Conservation (phyloP, 2,113 vertebrate genomes). For the Elephas maximus region DNA sequence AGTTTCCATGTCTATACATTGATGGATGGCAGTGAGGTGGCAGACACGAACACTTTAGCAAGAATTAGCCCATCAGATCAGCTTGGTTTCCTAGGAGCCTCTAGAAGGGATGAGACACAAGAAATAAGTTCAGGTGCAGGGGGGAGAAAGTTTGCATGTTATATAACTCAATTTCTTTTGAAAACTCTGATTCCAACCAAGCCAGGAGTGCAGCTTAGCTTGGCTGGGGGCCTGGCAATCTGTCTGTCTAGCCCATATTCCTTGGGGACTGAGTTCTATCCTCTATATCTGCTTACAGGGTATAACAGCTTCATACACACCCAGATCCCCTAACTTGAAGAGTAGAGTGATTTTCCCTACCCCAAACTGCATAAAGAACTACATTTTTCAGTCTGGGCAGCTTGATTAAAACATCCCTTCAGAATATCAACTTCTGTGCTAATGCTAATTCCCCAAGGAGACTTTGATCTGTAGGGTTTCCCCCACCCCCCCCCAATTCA, state of each 20-base stretch:
- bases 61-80: not conserved
- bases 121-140: not conserved
- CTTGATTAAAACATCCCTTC: not conserved
- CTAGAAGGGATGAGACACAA: not conserved
- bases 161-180: not conserved
- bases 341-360: not conserved
- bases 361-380: not conserved
- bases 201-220: not conserved
- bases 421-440: not conserved
- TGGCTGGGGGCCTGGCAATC: not conserved
- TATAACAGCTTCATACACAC: not conserved
- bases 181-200: not conserved
- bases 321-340: not conserved
- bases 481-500: not conserved
- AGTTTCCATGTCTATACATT: not conserved
- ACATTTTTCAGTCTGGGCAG: not conserved
- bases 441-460: constrained; percentile 16
- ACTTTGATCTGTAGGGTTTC: not conserved
- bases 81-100: not conserved
- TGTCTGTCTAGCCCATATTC: not conserved
- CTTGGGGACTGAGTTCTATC: too few species aligned
- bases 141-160: not conserved
- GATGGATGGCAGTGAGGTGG: not conserved
- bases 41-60: not conserved
- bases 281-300: not conserved